phyloP scores from a whole-genome alignment of 2,888 invertebrate species.

The Leptinotarsa tumamoca region DNA sequence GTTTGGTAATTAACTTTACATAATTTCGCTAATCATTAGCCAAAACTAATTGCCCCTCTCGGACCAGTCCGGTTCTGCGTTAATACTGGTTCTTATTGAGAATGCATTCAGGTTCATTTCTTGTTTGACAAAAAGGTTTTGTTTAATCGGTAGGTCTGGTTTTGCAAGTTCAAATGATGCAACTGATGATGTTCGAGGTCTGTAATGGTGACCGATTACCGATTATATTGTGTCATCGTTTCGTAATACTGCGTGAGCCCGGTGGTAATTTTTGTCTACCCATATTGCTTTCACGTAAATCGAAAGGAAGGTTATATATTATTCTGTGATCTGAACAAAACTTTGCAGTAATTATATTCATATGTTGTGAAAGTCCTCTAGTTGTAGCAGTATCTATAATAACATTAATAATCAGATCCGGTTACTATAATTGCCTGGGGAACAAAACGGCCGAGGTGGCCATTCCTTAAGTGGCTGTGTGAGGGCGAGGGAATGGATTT shows the following conservation, averaged over 20 bases:
- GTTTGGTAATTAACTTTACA: too few species aligned
- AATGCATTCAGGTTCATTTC: constrained; percentile 10
- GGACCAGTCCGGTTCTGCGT: background rate
- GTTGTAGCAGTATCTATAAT: constrained; percentile 19
- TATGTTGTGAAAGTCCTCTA: constrained; percentile 20
- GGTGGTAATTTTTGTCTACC: constrained; percentile 19
- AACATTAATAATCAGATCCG: constrained; percentile 17
- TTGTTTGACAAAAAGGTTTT: constrained; percentile 18
- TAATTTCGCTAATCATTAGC: too few species aligned
- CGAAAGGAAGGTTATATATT: constrained; percentile 19
- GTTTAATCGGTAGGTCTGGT: constrained; percentile 11
- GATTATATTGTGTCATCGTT: constrained; percentile 16
- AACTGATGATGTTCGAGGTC: constrained; percentile 17
- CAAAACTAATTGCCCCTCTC: too few species aligned
- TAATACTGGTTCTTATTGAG: background rate
- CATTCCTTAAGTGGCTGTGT: background rate
- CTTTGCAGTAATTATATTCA: constrained; percentile 16
- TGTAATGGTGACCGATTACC: background rate
- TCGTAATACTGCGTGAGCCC: constrained; percentile 10
- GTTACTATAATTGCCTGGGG: constrained; percentile 3
- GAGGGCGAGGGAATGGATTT: background rate
- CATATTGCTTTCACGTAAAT: constrained; percentile 17
- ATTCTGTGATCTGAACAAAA: constrained; percentile 5
- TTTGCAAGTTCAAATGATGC: constrained; percentile 18
- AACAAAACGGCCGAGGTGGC: constrained; percentile 1